phyloP scores from a whole-genome alignment of 2,113 vertebrate species.

The Nibea albiflora region DNA sequence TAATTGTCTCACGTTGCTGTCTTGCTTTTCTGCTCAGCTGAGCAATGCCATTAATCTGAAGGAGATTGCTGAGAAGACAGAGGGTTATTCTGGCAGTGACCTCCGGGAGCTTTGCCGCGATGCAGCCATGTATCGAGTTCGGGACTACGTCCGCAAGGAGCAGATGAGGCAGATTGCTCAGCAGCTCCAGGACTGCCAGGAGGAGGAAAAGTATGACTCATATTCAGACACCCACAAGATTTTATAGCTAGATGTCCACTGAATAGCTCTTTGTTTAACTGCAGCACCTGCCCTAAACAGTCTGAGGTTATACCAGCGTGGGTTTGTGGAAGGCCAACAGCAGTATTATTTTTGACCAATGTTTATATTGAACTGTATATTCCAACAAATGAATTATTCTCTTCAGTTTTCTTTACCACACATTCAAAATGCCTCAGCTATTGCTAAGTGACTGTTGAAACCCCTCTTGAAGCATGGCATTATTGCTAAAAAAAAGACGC shows the following conservation, averaged over 20 bases:
- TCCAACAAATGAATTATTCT: not conserved
- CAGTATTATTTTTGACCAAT: constrained; percentile 2
- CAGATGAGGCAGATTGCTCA: constrained; percentile 86
- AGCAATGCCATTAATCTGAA: constrained; percentile 84
- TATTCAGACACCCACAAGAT: constrained; percentile 39
- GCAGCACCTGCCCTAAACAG: constrained; percentile 8
- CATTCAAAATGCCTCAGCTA: constrained; percentile 34
- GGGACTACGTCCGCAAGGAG: constrained; percentile 86
- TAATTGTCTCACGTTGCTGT: constrained; percentile 3
- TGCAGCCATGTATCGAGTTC: constrained; percentile 84
- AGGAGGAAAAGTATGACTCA: constrained; percentile 79
- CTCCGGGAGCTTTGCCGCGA: constrained; percentile 86
- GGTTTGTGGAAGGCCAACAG: constrained; percentile 6
- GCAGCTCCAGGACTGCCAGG: constrained; percentile 76
- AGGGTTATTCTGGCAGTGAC: constrained; percentile 85
- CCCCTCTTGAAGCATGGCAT: constrained; percentile 19
- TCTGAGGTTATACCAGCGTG: constrained; percentile 13
- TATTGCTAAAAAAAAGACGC: constrained; percentile 27
- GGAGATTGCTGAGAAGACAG: constrained; percentile 84
- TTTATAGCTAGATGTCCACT: constrained; percentile 6
- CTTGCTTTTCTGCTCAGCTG: constrained; percentile 70
- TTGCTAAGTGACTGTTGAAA: constrained; percentile 68
- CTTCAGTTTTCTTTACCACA: not conserved
- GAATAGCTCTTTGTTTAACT: constrained; percentile 9
- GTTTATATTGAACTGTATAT: not conserved